phyloP scores from a whole-genome alignment of 2,113 vertebrate genomes.

The Cyanocitta stelleri region DNA sequence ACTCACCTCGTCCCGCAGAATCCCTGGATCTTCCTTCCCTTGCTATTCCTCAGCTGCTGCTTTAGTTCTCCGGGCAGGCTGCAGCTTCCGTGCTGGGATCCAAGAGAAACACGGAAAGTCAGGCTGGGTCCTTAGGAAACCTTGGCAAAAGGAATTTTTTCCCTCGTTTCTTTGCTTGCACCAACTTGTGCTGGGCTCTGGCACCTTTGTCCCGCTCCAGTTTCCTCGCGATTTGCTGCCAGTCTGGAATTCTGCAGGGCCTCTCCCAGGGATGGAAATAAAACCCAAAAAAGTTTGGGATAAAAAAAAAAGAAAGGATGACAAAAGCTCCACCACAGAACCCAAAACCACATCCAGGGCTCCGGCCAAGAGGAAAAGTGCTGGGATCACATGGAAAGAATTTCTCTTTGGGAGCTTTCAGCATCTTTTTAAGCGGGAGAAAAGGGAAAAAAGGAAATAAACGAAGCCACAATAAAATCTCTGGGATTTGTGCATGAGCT shows the following conservation, averaged over 20 bases:
- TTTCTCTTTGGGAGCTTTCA: background rate
- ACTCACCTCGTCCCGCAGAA: conserved; percentile 21
- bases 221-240: background rate
- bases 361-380: conserved; percentile 7
- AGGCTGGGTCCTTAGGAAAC: background rate
- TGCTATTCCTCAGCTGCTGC: background rate
- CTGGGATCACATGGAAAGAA: conserved; percentile 26
- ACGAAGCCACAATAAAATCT: accelerated
- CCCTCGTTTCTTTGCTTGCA: background rate
- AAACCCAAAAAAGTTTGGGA: background rate
- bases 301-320: background rate
- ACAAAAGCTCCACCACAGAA: background rate
- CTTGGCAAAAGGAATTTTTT: background rate
- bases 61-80: background rate
- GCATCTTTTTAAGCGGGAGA: background rate
- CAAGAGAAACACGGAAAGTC: conserved; percentile 46
- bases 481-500: background rate
- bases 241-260: background rate
- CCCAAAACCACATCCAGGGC: conserved; percentile 8
- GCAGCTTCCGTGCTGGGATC: conserved; percentile 14
- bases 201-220: background rate
- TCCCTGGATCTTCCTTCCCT: background rate
- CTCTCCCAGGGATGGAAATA: background rate
- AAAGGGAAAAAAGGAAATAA: background rate
- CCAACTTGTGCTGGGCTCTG: background rate